Evolutionary conservation across 1,140 invertebrate genomes (phyloP).

Genomic region (Octopus sinensis): DNA sequence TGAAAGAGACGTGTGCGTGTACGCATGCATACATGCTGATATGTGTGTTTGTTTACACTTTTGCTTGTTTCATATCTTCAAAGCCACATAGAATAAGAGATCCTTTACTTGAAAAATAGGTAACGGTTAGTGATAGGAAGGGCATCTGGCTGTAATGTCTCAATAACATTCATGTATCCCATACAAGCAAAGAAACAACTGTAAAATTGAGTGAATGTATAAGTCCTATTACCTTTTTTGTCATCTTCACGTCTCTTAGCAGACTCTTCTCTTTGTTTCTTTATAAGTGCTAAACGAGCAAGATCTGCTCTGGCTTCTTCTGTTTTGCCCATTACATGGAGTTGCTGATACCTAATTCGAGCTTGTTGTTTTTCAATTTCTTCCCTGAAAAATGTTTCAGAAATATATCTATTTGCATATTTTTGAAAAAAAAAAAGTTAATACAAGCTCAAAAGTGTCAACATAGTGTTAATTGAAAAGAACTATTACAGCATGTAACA

Average conservation of each 20-base stretch:
- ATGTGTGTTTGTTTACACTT: too few species aligned
- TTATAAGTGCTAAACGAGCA: conserved; percentile 80
- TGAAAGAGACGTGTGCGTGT: too few species aligned
- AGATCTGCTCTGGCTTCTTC: conserved; percentile 92
- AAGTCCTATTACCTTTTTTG: conserved; percentile 55
- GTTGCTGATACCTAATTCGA: conserved; percentile 81
- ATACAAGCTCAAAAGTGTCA: too few species aligned
- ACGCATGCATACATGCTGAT: too few species aligned
- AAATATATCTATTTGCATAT: too few species aligned
- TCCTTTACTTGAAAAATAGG: neutral
- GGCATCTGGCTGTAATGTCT: neutral
- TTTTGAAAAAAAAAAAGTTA: too few species aligned
- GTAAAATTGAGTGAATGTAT: neutral
- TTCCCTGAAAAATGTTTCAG: conserved; percentile 65
- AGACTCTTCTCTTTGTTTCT: conserved; percentile 90
- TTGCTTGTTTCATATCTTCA: neutral
- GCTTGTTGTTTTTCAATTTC: conserved; percentile 88
- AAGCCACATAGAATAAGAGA: neutral
- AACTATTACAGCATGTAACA: too few species aligned
- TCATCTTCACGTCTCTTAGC: conserved; percentile 85
- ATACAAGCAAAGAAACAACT: neutral
- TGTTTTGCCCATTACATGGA: conserved; percentile 91
- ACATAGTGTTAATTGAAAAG: too few species aligned
- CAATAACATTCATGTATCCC: neutral
- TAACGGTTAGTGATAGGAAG: neutral